Evolutionary conservation across 2,797 vertebrate species (phyloP).

Genomic region (Sebastes taczanowskii): DNA sequence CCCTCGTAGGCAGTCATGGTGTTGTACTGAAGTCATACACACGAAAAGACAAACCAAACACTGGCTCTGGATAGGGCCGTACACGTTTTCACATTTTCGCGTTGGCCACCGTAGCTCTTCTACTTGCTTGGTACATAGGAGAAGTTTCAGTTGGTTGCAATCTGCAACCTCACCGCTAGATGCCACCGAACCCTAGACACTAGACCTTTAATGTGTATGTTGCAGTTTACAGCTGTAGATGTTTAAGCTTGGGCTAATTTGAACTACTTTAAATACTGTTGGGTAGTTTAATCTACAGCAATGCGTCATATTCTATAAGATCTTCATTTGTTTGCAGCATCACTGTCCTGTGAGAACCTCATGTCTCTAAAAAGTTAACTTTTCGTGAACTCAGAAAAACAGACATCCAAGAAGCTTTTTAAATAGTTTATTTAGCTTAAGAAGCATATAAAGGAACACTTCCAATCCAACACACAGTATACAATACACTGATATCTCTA

Average conservation of each 20-base stretch:
- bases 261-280: neutral
- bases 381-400: neutral
- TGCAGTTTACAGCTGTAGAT: neutral
- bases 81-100: too few relatives aligned
- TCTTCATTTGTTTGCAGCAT: neutral
- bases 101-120: too few relatives aligned
- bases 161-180: too few relatives aligned
- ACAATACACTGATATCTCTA: slow-evolving; percentile 18
- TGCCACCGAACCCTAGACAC: too few relatives aligned
- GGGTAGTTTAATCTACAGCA: neutral
- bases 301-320: neutral
- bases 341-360: neutral
- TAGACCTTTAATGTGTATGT: neutral
- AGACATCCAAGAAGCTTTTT: neutral
- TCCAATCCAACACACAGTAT: neutral
- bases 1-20: too few relatives aligned
- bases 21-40: neutral
- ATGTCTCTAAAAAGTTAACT: neutral
- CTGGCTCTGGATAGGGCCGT: too few relatives aligned
- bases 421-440: neutral
- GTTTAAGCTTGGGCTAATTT: neutral
- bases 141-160: neutral
- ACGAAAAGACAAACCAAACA: neutral
- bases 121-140: too few relatives aligned
- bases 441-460: neutral